phyloP scores from a whole-genome alignment of 2,888 invertebrate genomes.

The Gastracanthus pulcherrimus region DNA sequence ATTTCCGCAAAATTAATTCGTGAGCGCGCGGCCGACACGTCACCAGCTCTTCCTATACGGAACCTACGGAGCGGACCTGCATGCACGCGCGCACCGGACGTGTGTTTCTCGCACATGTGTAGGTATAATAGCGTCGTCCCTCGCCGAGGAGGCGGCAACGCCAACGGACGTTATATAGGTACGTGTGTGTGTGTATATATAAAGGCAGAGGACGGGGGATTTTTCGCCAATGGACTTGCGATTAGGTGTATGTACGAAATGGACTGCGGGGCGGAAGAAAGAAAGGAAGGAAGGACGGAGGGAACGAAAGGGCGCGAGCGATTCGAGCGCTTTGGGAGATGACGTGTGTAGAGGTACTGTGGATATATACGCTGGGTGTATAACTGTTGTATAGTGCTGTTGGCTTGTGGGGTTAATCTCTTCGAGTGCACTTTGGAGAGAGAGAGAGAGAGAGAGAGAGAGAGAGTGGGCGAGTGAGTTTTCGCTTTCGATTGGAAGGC shows the following conservation, averaged over 20 bases:
- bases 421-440: conserved; percentile 45
- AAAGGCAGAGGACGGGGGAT: conserved; percentile 27
- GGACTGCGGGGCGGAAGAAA: not conserved
- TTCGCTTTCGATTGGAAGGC: not conserved
- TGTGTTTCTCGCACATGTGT: too few species aligned
- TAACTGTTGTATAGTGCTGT: too few species aligned
- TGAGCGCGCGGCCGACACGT: conserved; percentile 38
- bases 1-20: conserved; percentile 47
- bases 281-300: not conserved
- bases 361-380: too few species aligned
- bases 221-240: conserved; percentile 47
- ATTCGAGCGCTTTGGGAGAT: not conserved
- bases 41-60: conserved; percentile 11
- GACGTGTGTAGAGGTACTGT: not conserved
- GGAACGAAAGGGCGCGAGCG: not conserved
- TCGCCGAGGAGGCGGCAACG: not conserved
- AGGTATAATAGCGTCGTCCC: too few species aligned
- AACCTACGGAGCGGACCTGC: not conserved
- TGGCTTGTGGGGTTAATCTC: conserved; percentile 29
- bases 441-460: too few species aligned
- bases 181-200: too few species aligned
- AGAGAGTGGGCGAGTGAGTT: not conserved
- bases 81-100: not conserved
- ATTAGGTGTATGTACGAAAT: conserved; percentile 1
- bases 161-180: too few species aligned